Conservation (phyloP, 1,140 invertebrate genomes). For the Danaus plexippus region DNA sequence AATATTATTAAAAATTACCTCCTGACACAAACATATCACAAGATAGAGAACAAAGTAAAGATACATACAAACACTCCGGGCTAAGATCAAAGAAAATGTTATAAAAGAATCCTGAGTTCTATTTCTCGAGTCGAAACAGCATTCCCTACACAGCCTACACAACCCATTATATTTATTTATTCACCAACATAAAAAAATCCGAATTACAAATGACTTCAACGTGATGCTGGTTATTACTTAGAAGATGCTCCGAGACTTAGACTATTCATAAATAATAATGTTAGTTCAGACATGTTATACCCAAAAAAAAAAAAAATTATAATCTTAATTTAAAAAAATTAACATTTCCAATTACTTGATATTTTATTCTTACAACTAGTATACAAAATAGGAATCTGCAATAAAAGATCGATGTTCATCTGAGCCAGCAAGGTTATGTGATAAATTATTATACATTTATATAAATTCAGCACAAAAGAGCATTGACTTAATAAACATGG, state of each 20-base stretch:
- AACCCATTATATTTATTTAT: conserved; percentile 7
- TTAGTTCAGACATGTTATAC: conserved; percentile 16
- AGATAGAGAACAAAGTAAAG: conserved; percentile 8
- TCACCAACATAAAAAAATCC: conserved; percentile 12
- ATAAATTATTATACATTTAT: conserved; percentile 1
- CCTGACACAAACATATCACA: conserved; percentile 8
- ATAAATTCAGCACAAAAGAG: background rate
- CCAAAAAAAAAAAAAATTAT: conserved; percentile 1
- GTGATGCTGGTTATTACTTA: conserved; percentile 5
- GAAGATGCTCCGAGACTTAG: conserved; percentile 35
- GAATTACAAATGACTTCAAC: conserved; percentile 4
- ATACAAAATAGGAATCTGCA: conserved; percentile 69
- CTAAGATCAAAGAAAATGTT: conserved; percentile 5
- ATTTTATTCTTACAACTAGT: conserved; percentile 55
- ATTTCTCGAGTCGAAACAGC: conserved; percentile 3
- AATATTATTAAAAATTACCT: conserved; percentile 4
- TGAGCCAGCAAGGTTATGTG: conserved; percentile 3
- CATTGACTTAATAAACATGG: conserved; percentile 10
- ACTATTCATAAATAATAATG: conserved; percentile 37
- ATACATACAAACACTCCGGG: conserved; percentile 7
- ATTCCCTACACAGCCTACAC: conserved; percentile 15
- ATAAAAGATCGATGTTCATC: conserved; percentile 41
- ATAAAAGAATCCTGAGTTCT: too few relatives aligned
- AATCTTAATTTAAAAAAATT: conserved; percentile 4
- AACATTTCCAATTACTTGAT: conserved; percentile 12